phyloP scores from a whole-genome alignment of 2,113 vertebrate species.

The Phaetusa simplex region DNA sequence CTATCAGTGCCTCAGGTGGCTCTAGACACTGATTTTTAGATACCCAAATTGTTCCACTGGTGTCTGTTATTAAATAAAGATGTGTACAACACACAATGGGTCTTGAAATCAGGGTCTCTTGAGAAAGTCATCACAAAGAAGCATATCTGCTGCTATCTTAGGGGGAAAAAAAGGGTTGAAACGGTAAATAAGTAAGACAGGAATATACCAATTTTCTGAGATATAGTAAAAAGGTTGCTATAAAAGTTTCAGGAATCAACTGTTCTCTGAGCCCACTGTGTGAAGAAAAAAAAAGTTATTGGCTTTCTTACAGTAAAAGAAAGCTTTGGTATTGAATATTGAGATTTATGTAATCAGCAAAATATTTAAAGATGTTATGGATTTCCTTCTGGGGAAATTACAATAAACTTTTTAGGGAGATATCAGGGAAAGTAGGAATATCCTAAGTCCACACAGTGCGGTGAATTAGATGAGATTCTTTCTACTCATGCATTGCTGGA shows the following conservation, averaged over 20 bases:
- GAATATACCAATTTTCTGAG: not conserved
- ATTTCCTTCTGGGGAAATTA: not conserved
- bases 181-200: not conserved
- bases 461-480: not conserved
- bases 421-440: not conserved
- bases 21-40: not conserved
- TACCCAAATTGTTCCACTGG: not conserved
- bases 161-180: not conserved
- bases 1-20: not conserved
- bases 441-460: not conserved
- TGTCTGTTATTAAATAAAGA: not conserved
- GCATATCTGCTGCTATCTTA: not conserved
- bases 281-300: not conserved
- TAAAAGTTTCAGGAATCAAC: not conserved
- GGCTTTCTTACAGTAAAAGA: not conserved
- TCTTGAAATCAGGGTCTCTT: not conserved
- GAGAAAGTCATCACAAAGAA: not conserved
- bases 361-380: not conserved
- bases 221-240: not conserved
- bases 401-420: not conserved
- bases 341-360: not conserved
- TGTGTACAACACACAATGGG: no score
- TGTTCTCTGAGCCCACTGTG: not conserved
- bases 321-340: not conserved
- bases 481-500: not conserved